Percentiles rank a stretch among this genome's conserved stretches.
Conservation (phyloP, 2,888 invertebrate genomes). For the Noctua comes region DNA sequence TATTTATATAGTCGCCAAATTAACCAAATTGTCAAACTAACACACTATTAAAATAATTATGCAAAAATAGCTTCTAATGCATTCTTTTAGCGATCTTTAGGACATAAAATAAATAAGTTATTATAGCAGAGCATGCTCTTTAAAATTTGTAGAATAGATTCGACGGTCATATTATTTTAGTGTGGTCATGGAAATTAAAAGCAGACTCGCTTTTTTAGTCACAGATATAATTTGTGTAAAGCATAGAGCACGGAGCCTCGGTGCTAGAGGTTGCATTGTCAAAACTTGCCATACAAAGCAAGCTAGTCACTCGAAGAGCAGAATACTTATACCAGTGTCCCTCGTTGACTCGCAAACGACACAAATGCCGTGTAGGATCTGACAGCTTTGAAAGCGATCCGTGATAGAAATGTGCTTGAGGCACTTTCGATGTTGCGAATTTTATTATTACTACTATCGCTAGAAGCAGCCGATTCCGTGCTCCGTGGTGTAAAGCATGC, state of each 20-base stretch:
- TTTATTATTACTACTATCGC: not conserved
- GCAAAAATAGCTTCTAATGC: conserved; percentile 46
- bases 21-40: conserved; percentile 40
- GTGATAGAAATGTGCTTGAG: not conserved
- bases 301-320: not conserved
- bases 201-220: conserved; percentile 24
- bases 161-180: conserved; percentile 14
- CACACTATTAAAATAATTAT: conserved; percentile 39
- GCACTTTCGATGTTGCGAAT: not conserved
- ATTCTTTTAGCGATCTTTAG: conserved; percentile 60
- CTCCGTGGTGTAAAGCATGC: conserved; percentile 41
- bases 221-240: conserved; percentile 42
- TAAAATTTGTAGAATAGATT: conserved; percentile 48
- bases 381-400: not conserved
- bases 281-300: not conserved
- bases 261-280: not conserved
- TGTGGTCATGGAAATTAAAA: conserved; percentile 26
- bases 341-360: not conserved
- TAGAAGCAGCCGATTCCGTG: not conserved
- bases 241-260: conserved; percentile 17
- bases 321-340: too few relatives aligned
- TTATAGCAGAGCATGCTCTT: conserved; percentile 53
- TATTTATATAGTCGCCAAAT: conserved; percentile 47
- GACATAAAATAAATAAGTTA: conserved; percentile 45
- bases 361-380: not conserved